Percentiles rank a stretch among this genome's conserved stretches.
Conservation (phyloP, 2,113 vertebrate genomes). For the Catharus fuscescens region DNA sequence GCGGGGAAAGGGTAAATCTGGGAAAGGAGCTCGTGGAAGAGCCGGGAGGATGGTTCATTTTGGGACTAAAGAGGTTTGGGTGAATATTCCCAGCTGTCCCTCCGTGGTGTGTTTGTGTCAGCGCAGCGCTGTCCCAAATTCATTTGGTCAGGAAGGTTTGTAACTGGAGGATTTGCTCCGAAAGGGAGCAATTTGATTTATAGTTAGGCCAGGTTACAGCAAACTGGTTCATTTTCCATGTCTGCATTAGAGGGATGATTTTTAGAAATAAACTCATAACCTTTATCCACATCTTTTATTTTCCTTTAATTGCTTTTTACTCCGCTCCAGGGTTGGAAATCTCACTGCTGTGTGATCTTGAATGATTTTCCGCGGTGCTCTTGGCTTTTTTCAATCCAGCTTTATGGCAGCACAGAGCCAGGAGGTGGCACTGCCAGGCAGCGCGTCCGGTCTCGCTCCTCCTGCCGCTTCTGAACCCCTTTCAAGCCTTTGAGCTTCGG, state of each 20-base stretch:
- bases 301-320: not conserved
- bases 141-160: not conserved
- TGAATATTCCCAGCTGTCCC: too few relatives aligned
- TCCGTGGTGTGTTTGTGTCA: not conserved
- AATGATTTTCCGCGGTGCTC: not conserved
- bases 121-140: not conserved
- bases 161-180: not conserved
- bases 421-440: conserved; percentile 37
- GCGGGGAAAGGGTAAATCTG: not conserved
- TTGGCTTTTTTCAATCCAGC: not conserved
- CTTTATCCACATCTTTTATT: not conserved
- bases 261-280: not conserved
- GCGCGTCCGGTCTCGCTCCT: accelerated
- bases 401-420: not conserved
- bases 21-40: not conserved
- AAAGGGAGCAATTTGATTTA: accelerated
- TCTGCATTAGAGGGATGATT: not conserved
- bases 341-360: not conserved
- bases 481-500: not conserved
- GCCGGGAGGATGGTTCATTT: accelerated
- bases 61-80: not conserved
- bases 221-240: not conserved
- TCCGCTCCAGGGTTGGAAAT: not conserved
- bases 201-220: not conserved
- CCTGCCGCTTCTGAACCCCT: accelerated